Base-by-base conservation (phyloP, 2,113 vertebrate species). In the Chauna torquata region DNA sequence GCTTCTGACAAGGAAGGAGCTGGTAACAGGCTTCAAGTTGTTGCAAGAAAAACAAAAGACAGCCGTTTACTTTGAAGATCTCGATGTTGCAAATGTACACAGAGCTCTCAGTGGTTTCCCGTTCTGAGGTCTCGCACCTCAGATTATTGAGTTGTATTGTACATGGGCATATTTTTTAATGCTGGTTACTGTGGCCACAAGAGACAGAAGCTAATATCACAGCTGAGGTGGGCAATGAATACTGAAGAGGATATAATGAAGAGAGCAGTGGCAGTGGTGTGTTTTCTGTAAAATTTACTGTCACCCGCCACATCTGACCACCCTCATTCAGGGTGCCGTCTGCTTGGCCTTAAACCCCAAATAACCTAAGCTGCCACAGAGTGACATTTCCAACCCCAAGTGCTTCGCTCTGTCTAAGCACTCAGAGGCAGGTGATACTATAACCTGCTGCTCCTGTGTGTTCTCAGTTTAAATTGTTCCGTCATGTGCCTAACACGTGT, bases 41-140 rank as follows among this genome's bases (percentile, higher is more conserved):
- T 6, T 68, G 38, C 22, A 44, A 2, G 25, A 6, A 18, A n/a
- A 30, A 10, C 30, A 2, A 38, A 8, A 0, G 50, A 7, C 52
- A 7, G 5, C 12, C 45, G 2, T 11, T 52, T 19, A 2, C 27
- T 6, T 34, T 2, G 16, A 22, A 38, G 38, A 3, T 38, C 22
- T 38, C 9, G 2, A 4, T 2, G 23, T 44, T 30, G 1, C 0
- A 8, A 15, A 5, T 4, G 2, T 18, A 27, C 5, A 15, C 47
- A 5, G 55, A 3, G 20, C 49, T 27, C 18, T 44, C 23, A 34
- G 65, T 0, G 8, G 22, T 25, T 55, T 52, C 57, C 3, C 2
- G 0, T 6, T 16, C 6, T 1, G 23, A 9, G 23, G 7, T 57
- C 30, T 54, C 44, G 7, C 7, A 0, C 22, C 24, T 8, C 12